Conservation (phyloP, 1,140 invertebrate genomes). For the Bathynomus jamesi region DNA sequence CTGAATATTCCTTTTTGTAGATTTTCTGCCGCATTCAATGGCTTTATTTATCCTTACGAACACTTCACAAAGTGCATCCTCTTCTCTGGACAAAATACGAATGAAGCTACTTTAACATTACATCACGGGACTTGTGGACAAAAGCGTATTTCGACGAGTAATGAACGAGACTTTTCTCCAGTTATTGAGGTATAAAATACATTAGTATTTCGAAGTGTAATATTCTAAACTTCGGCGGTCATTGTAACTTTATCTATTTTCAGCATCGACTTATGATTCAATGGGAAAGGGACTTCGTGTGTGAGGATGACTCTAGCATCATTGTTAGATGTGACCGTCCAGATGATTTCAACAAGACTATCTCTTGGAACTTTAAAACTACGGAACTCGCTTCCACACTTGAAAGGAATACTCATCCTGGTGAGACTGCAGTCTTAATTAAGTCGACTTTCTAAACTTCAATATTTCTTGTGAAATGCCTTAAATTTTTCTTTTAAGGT, state of each 20-base stretch:
- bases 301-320: constrained; percentile 36
- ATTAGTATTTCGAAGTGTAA: too few species aligned
- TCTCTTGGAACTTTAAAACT: constrained; percentile 33
- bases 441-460: too few species aligned
- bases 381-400: constrained; percentile 14
- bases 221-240: too few species aligned
- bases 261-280: constrained; percentile 39
- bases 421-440: constrained; percentile 2
- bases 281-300: constrained; percentile 36
- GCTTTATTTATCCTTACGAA: constrained; percentile 35
- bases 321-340: constrained; percentile 38
- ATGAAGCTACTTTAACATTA: constrained; percentile 20
- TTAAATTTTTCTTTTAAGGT: constrained; percentile 18
- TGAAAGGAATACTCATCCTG: constrained; percentile 28
- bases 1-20: constrained; percentile 14
- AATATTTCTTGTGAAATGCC: too few species aligned
- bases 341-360: constrained; percentile 39
- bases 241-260: too few species aligned
- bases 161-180: constrained; percentile 13
- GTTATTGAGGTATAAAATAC: constrained; percentile 30
- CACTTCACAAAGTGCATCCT: constrained; percentile 34
- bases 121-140: constrained; percentile 35
- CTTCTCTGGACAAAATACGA: constrained; percentile 27
- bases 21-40: constrained; percentile 34
- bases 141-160: background rate